Percentiles rank a stretch among this genome's conserved stretches.
Conservation (phyloP, 2,113 vertebrate species). For the Callipepla californica region DNA sequence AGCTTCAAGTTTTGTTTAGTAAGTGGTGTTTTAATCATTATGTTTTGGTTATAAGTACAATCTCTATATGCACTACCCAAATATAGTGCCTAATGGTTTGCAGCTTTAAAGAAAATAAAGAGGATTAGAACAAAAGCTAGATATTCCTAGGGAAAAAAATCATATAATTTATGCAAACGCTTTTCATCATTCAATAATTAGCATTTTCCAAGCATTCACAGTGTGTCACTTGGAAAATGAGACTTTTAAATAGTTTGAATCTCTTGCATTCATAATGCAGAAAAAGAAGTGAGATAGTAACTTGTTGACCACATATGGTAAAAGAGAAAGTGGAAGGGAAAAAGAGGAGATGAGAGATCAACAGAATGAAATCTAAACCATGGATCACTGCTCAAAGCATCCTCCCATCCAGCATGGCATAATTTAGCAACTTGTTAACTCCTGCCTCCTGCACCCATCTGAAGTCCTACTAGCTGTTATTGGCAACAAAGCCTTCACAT, state of each 20-base stretch:
- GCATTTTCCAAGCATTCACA: conserved; percentile 11
- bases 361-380: background rate
- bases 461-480: background rate
- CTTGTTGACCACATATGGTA: background rate
- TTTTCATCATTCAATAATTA: conserved; percentile 38
- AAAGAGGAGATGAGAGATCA: background rate
- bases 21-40: conserved; percentile 40
- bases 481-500: background rate
- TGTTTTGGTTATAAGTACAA: conserved; percentile 15
- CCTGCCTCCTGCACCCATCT: background rate
- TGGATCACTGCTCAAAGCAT: background rate
- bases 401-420: background rate
- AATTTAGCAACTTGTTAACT: background rate
- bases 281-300: background rate
- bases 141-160: background rate
- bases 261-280: background rate
- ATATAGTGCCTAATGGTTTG: background rate
- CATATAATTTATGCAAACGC: background rate
- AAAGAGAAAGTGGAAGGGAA: background rate
- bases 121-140: background rate
- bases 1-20: conserved; percentile 53
- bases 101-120: conserved; percentile 18
- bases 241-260: background rate
- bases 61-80: background rate
- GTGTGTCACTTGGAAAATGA: background rate